These are phyloP conservation scores for Laticauda colubrina DNA, from an alignment of 2,113 vertebrate genomes.

Conservation along the genomic window DNA sequence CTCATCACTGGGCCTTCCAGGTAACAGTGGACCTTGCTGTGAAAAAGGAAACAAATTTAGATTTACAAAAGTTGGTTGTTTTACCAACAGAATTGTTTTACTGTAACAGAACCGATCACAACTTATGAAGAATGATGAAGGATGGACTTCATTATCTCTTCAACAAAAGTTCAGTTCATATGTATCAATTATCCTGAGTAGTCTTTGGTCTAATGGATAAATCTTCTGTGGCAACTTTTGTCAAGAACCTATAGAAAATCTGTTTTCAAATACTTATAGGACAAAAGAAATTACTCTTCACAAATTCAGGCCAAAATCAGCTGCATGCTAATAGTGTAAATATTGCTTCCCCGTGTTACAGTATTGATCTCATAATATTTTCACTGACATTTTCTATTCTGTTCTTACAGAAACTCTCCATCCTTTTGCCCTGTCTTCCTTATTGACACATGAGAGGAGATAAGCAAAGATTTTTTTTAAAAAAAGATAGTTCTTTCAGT, in stretches of 20 bases:
- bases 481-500: background rate
- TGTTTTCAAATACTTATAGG: background rate
- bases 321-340: background rate
- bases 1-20: background rate
- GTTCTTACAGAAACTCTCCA: background rate
- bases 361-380: background rate
- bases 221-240: background rate
- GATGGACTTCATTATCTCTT: background rate
- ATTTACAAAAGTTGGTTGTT: background rate
- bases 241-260: background rate
- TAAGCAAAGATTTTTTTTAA: background rate
- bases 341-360: background rate
- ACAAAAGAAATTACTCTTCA: background rate
- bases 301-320: background rate
- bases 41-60: background rate
- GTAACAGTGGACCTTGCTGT: background rate
- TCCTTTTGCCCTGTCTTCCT: background rate
- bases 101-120: too few species aligned
- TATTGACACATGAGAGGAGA: background rate
- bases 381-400: background rate
- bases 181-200: background rate
- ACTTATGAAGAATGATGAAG: background rate
- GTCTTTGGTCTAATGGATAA: background rate
- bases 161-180: background rate
- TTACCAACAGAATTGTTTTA: too few species aligned